A percentile compares a stretch with the other conserved stretches of the same genome.
Evolutionary conservation across 2,113 vertebrate genomes (phyloP).

Genomic region (Orientallactaga bullata): DNA sequence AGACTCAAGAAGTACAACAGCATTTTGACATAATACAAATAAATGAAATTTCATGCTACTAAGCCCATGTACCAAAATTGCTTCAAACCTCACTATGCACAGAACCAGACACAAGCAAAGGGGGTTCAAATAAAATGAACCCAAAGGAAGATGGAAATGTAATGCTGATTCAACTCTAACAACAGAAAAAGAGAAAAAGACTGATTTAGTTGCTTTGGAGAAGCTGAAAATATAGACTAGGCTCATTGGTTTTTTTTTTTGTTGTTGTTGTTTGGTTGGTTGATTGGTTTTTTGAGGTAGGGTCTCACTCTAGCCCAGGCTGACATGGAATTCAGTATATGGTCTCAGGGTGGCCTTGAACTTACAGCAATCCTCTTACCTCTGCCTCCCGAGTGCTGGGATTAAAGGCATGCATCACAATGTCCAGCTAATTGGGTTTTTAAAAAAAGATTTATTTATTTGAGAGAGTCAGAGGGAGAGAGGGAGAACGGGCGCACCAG

Average conservation of each 20-base stretch:
- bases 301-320: too few relatives aligned
- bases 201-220: neutral
- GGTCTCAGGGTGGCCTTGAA: too few relatives aligned
- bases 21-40: conserved; percentile 62
- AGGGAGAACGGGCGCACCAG: too few relatives aligned
- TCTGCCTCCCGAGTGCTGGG: too few relatives aligned
- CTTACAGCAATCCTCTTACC: too few relatives aligned
- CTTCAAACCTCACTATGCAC: conserved; percentile 19
- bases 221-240: neutral
- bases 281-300: too few relatives aligned
- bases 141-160: neutral
- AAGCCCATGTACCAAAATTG: neutral
- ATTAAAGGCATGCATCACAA: too few relatives aligned
- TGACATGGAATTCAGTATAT: too few relatives aligned
- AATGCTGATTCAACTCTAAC: neutral
- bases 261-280: too few relatives aligned
- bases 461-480: too few relatives aligned
- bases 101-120: conserved; percentile 23
- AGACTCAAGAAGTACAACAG: conserved; percentile 51
- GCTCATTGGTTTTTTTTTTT: neutral
- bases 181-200: neutral
- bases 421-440: too few relatives aligned
- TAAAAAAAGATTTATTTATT: too few relatives aligned
- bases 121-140: conserved; percentile 23
- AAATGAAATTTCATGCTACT: conserved; percentile 59